Conservation (phyloP, 2,113 vertebrate species). For the Cichladusa arquata region DNA sequence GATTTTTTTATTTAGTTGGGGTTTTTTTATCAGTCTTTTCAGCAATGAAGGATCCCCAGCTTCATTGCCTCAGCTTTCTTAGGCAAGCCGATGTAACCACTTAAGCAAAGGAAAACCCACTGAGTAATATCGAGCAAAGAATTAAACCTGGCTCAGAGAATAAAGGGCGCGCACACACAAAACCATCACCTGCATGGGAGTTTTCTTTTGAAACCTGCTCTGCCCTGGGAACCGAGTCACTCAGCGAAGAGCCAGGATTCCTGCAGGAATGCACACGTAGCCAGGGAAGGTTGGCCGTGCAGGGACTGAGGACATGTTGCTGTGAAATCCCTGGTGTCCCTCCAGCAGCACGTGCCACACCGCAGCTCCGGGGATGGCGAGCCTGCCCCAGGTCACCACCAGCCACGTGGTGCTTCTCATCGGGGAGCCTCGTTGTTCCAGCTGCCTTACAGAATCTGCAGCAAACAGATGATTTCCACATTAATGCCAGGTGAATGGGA, state of each 20-base stretch:
- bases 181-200: background rate
- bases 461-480: background rate
- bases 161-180: fast-evolving
- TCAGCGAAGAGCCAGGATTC: background rate
- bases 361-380: background rate
- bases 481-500: background rate
- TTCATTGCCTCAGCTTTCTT: background rate
- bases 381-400: background rate
- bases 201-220: background rate
- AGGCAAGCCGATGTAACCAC: background rate
- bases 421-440: background rate
- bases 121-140: background rate
- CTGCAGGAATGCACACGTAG: background rate
- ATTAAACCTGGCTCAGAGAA: background rate
- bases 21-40: background rate
- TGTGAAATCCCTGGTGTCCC: fast-evolving
- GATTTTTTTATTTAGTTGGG: background rate
- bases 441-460: background rate
- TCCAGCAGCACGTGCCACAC: fast-evolving
- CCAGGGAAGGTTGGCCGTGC: background rate
- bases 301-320: fast-evolving
- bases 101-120: background rate
- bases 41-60: background rate
- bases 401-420: background rate
- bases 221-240: background rate